Evolutionary conservation across 2,888 invertebrate species (phyloP).

Genomic region (Parapristionchus giblindavisi): DNA sequence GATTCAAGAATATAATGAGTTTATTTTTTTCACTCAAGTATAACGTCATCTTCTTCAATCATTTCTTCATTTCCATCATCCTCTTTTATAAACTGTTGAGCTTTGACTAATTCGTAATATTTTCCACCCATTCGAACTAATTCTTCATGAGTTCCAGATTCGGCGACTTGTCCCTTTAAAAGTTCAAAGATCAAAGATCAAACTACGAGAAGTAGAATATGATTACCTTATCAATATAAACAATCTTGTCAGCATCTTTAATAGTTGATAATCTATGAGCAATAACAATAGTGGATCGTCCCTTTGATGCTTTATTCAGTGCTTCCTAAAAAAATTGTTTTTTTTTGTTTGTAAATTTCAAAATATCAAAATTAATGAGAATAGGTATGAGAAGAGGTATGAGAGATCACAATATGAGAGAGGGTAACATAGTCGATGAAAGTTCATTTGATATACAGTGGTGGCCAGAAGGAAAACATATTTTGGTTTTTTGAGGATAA

Average conservation of each 20-base stretch:
- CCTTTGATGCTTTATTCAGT: slow-evolving; percentile 58
- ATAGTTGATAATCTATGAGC: slow-evolving; percentile 65
- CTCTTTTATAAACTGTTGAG: slow-evolving; percentile 58
- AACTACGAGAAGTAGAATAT: not conserved
- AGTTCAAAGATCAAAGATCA: not conserved
- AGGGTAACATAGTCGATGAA: too few species aligned
- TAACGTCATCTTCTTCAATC: slow-evolving; percentile 47
- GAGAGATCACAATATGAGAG: too few species aligned
- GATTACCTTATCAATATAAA: slow-evolving; percentile 60
- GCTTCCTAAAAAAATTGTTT: slow-evolving; percentile 45
- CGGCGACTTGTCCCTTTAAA: slow-evolving; percentile 10
- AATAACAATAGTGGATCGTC: slow-evolving; percentile 61
- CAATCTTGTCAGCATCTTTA: slow-evolving; percentile 63
- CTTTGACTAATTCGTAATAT: slow-evolving; percentile 57
- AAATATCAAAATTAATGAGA: too few species aligned
- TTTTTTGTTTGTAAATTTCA: too few species aligned
- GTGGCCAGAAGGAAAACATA: too few species aligned
- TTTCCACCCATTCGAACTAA: slow-evolving; percentile 54
- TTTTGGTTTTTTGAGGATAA: too few species aligned
- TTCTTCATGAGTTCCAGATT: slow-evolving; percentile 53
- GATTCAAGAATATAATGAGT: not conserved
- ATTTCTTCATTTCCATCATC: not conserved
- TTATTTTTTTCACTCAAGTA: slow-evolving; percentile 43
- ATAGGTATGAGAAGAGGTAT: too few species aligned
- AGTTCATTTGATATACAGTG: too few species aligned